Evolutionary conservation across 2,888 invertebrate genomes (phyloP), one percentile per base, ranked within the genome.

Genomic region (Rhopalosiphum nymphaeae): DNA sequence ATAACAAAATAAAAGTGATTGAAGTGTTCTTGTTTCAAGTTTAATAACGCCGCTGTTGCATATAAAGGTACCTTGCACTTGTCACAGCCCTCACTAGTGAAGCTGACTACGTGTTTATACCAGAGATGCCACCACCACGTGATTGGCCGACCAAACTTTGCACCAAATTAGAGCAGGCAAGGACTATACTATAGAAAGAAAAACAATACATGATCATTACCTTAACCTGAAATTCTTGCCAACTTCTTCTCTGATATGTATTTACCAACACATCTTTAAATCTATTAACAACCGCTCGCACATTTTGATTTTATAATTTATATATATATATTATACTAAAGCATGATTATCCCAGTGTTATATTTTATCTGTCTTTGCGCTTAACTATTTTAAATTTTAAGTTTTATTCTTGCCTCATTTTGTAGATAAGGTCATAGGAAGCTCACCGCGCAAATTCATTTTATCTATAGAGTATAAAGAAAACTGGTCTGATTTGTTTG

Each of bases 91-190:
- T 99, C 96, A 98, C 99, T 95, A 98, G 98, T 95, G 99, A 99
- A 97, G 99, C 99, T 95, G 99, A 99, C 97, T 99, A 98, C 97
- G 98, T 99, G 95, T 99, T 99, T 97, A 97, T 98, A 95, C 99
- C 99, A 95, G 99, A 99, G 97, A 97, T 97, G 96, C 99, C 99
- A 95, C 99, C 99, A 95, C 98, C 98, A 95, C 96, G 96, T 95
- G 98, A 98, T 96, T 99, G 99, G 99, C 97, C 97, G 96, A 97
- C 97, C 96, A 98, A 97, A 96, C 97, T 99, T 96, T 99, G 99
- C 97, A 97, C 97, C 96, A 99, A 99, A 97, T 97, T 99, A 96
- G 97, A 97, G 96, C 98, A 98, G 98, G 98, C 98, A 98, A 96
- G 96, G 44, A 91, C 49, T 49, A 78, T 92, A 89, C 61, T 86